Conservation (phyloP, 2,888 invertebrate genomes). For the Drosophila diplacantha region DNA sequence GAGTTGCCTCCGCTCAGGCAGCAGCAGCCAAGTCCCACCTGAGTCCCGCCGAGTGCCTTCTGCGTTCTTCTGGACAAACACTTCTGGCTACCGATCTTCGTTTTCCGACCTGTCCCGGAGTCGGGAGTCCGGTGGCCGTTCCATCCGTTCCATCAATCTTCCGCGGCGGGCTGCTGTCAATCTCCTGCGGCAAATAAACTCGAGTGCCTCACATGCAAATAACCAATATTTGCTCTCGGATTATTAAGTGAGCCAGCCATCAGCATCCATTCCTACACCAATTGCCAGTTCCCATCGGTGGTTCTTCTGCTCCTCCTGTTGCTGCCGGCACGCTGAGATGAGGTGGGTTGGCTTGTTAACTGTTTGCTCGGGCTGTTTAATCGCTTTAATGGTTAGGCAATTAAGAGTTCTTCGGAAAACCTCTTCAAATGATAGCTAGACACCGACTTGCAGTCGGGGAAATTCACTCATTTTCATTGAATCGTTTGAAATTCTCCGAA, state of each 20-base stretch:
- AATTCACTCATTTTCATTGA: slow-evolving; percentile 2
- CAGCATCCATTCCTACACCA: slow-evolving; percentile 32
- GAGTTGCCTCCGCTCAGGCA: slow-evolving; percentile 58
- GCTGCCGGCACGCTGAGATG: slow-evolving; percentile 19
- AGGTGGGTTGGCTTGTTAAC: slow-evolving; percentile 46
- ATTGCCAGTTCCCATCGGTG: slow-evolving; percentile 30
- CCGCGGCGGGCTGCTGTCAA: slow-evolving; percentile 58
- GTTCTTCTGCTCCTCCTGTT: slow-evolving; percentile 26
- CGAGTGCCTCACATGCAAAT: slow-evolving; percentile 66
- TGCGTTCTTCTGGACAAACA: slow-evolving; percentile 53
- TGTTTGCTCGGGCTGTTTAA: slow-evolving; percentile 67
- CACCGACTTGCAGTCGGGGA: background rate
- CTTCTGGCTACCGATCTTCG: slow-evolving; percentile 62
- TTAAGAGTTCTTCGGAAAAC: slow-evolving; percentile 52
- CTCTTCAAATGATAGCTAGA: slow-evolving; percentile 13
- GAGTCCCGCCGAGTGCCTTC: slow-evolving; percentile 30
- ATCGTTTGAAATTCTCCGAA: slow-evolving; percentile 19
- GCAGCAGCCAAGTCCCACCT: slow-evolving; percentile 28
- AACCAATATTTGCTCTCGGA: slow-evolving; percentile 68
- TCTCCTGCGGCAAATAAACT: slow-evolving; percentile 71
- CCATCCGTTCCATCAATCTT: slow-evolving; percentile 52
- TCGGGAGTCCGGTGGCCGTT: slow-evolving; percentile 12
- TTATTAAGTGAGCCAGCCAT: slow-evolving; percentile 73
- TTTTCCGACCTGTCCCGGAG: slow-evolving; percentile 17
- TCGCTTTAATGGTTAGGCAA: slow-evolving; percentile 70